phyloP scores from a whole-genome alignment of 2,113 vertebrate species.

The Erpornis zantholeuca region DNA sequence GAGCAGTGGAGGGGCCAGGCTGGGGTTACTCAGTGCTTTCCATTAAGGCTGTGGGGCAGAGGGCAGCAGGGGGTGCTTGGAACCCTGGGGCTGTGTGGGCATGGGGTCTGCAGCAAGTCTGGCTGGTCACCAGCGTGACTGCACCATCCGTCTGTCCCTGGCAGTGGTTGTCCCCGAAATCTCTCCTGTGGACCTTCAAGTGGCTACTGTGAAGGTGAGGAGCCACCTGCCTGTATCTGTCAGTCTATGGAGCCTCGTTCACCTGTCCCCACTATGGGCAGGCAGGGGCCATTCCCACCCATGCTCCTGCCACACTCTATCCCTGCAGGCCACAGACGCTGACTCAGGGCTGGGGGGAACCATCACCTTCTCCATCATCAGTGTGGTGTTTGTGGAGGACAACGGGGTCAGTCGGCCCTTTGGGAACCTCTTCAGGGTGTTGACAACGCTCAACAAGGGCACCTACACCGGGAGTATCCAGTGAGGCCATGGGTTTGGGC shows the following conservation, averaged over 20 bases:
- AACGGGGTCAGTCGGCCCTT: not conserved
- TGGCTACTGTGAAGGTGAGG: constrained; percentile 77
- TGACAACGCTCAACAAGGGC: not conserved
- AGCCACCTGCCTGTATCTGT: not conserved
- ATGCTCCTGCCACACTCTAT: not conserved
- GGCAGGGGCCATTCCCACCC: not conserved
- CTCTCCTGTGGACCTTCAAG: constrained; percentile 56
- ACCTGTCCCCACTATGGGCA: accelerated
- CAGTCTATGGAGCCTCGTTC: accelerated
- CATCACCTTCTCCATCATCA: constrained; percentile 76
- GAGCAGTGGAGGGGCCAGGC: not conserved
- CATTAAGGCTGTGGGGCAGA: not conserved
- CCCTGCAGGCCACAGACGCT: constrained; percentile 79
- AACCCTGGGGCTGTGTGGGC: not conserved
- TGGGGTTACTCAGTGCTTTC: not conserved
- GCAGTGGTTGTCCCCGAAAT: constrained; percentile 79
- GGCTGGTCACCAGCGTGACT: not conserved
- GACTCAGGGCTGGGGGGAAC: constrained; percentile 72
- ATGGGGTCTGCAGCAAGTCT: not conserved
- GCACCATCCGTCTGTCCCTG: not conserved
- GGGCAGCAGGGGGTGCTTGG: not conserved
- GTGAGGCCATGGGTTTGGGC: constrained; percentile 50
- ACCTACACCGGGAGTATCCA: constrained; percentile 67
- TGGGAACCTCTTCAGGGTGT: constrained; percentile 66
- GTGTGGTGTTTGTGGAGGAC: constrained; percentile 65